Conservation (phyloP, 2,888 invertebrate genomes). For the Limenitis camilla region DNA sequence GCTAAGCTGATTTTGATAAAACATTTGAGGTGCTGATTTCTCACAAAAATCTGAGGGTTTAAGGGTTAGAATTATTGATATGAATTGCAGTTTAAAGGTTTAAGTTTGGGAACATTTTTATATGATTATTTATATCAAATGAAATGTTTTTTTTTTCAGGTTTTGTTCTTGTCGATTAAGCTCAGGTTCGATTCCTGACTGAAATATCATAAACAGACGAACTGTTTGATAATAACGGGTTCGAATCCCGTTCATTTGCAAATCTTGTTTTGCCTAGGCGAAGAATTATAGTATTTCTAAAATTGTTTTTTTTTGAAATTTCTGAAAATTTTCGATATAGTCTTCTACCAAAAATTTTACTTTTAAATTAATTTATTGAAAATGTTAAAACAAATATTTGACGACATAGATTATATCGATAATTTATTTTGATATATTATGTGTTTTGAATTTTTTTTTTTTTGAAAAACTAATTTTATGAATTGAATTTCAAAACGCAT, state of each 20-base stretch:
- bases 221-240: slow-evolving; percentile 1
- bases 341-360: neutral
- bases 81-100: no score
- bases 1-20: no score
- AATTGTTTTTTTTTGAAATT: neutral
- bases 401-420: slow-evolving; percentile 1
- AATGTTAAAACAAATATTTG: neutral
- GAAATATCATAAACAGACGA: neutral
- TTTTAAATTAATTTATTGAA: neutral
- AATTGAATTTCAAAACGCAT: no score
- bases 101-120: no score
- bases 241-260: slow-evolving; percentile 9
- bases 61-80: no score
- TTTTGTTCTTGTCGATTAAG: neutral
- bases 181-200: slow-evolving; percentile 18
- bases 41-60: no score
- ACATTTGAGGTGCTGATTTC: no score
- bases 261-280: slow-evolving; percentile 1
- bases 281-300: neutral
- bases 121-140: no score
- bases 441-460: slow-evolving; percentile 1
- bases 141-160: neutral
- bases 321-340: slow-evolving; percentile 1
- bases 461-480: no score
- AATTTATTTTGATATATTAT: slow-evolving; percentile 3